Evolutionary conservation across 2,113 vertebrate genomes (phyloP).

Genomic region (Tricholaema leucomelas): DNA sequence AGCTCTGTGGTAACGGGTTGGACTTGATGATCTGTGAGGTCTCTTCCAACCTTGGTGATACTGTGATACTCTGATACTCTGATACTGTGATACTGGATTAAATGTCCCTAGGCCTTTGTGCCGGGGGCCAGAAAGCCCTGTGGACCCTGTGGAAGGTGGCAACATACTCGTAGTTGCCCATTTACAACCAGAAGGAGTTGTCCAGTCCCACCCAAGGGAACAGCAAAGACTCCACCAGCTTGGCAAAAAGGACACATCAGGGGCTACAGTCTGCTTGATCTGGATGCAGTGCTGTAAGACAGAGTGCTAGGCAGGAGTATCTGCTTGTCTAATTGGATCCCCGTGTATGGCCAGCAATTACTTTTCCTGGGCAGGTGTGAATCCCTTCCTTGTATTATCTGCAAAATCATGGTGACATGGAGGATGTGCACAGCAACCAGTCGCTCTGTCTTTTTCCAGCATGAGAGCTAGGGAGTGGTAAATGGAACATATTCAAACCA

Average conservation of each 20-base stretch:
- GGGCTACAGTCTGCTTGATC: background rate
- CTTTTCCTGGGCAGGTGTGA: background rate
- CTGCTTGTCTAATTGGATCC: background rate
- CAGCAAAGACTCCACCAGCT: background rate
- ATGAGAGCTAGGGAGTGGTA: background rate
- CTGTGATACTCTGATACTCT: too few species aligned
- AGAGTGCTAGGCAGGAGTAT: background rate
- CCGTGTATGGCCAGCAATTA: background rate
- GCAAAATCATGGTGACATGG: conserved; percentile 3
- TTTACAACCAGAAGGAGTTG: accelerated
- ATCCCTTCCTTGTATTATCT: background rate
- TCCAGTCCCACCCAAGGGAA: background rate
- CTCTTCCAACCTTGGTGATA: too few species aligned
- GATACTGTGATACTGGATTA: too few species aligned
- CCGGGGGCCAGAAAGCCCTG: background rate
- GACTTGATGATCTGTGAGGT: too few species aligned
- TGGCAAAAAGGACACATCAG: background rate
- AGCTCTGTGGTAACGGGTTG: too few species aligned
- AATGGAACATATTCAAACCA: background rate
- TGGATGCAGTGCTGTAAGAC: background rate
- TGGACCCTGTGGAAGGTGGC: background rate
- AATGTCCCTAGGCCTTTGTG: background rate
- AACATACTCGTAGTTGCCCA: background rate
- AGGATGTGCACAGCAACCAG: background rate
- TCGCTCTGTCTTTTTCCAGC: background rate